Evolutionary conservation across 2,797 vertebrate genomes (phyloP).

Genomic region (Eulemur coronatus): DNA sequence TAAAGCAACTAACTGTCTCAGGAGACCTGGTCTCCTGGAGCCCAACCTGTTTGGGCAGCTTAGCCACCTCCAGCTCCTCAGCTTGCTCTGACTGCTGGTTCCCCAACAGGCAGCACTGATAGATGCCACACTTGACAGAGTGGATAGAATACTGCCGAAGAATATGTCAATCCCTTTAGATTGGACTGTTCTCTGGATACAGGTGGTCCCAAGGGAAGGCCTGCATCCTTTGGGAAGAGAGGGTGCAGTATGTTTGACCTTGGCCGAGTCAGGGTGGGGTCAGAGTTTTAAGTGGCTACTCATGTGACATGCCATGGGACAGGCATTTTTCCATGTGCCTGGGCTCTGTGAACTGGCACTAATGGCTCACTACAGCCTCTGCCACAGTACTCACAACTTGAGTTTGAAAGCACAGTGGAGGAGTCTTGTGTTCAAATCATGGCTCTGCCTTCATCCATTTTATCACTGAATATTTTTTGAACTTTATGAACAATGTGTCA

Average conservation of each 20-base stretch:
- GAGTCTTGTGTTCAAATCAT: neutral
- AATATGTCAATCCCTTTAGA: neutral
- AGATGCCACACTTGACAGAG: fast-evolving
- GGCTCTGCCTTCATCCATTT: neutral
- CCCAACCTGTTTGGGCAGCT: neutral
- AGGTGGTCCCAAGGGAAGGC: neutral
- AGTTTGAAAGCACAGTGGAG: neutral
- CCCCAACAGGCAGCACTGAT: neutral
- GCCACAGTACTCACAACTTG: neutral
- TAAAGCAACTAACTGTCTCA: neutral
- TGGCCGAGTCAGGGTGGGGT: neutral
- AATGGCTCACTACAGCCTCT: neutral
- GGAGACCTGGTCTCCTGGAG: neutral
- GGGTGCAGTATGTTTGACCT: neutral
- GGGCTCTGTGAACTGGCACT: neutral
- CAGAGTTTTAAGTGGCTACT: neutral
- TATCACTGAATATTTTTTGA: neutral
- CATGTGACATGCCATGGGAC: no score
- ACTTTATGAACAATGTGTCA: neutral
- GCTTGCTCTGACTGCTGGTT: neutral
- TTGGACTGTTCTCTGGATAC: neutral
- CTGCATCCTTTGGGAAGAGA: neutral
- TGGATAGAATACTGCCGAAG: neutral
- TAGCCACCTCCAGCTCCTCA: neutral
- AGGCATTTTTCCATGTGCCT: neutral